Conservation (phyloP, 1,140 invertebrate genomes). For the Caenorhabditis tropicalis region DNA sequence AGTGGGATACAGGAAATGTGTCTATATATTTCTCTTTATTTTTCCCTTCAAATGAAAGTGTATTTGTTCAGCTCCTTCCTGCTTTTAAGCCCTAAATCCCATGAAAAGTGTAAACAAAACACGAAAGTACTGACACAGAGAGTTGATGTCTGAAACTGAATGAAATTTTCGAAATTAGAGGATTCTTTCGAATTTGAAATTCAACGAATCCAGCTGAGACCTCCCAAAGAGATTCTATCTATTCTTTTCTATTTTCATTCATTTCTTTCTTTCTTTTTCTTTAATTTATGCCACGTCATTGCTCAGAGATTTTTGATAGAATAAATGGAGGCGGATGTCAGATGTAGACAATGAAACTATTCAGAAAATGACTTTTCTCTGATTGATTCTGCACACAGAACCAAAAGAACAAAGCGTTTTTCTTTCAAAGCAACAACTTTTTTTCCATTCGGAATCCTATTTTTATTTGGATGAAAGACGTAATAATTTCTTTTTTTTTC, state of each 20-base stretch:
- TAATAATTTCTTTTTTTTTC: background rate
- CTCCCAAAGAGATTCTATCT: background rate
- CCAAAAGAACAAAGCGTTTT: background rate
- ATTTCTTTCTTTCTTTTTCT: background rate
- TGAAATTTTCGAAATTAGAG: background rate
- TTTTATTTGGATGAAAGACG: background rate
- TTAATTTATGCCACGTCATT: background rate
- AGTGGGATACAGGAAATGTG: background rate
- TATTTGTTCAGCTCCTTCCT: background rate
- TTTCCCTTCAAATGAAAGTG: background rate
- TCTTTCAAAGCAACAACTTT: background rate
- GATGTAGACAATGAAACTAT: background rate
- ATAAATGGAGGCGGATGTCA: background rate
- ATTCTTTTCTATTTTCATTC: background rate
- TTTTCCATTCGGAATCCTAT: background rate
- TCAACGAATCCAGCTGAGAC: slow-evolving; percentile 40
- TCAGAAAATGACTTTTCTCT: background rate
- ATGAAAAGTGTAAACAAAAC: slow-evolving; percentile 41
- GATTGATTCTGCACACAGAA: background rate
- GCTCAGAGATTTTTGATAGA: background rate
- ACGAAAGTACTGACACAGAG: background rate
- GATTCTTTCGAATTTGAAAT: slow-evolving; percentile 53
- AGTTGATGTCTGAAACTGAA: slow-evolving; percentile 15
- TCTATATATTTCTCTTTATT: background rate
- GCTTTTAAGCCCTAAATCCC: background rate